phyloP scores from a whole-genome alignment of 2,797 vertebrate species.

The Gadopsis bispinosus region DNA sequence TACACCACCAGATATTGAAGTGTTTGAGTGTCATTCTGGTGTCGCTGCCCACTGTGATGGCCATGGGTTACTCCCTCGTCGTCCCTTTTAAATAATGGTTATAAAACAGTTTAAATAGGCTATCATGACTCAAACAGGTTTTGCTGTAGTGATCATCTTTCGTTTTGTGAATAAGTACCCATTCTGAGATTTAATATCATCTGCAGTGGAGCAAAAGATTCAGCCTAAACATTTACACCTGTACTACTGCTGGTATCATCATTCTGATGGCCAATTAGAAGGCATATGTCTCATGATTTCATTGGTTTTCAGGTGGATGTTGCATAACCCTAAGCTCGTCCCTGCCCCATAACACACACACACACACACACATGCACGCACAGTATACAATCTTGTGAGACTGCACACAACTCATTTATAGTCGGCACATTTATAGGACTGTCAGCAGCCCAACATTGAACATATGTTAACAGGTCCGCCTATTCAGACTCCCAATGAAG shows the following conservation, averaged over 20 bases:
- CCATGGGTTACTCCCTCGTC: conserved; percentile 16
- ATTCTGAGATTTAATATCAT: background rate
- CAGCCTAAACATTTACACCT: background rate
- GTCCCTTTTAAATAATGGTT: conserved; percentile 25
- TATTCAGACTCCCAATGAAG: background rate
- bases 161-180: background rate
- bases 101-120: conserved; percentile 11
- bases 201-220: background rate
- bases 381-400: background rate
- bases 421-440: background rate
- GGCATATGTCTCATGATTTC: background rate
- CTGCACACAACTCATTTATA: background rate
- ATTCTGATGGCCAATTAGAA: conserved; percentile 25
- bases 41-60: conserved; percentile 52
- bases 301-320: conserved; percentile 13
- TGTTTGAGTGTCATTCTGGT: conserved; percentile 53
- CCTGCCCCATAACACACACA: background rate
- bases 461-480: background rate
- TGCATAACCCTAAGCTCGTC: background rate
- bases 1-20: conserved; percentile 58
- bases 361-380: background rate
- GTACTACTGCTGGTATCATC: background rate
- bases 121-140: conserved; percentile 5
- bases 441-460: background rate
- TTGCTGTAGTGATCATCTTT: background rate